Conservation (phyloP, 2,113 vertebrate genomes). For the Gnathonemus echidnorhynchus region DNA sequence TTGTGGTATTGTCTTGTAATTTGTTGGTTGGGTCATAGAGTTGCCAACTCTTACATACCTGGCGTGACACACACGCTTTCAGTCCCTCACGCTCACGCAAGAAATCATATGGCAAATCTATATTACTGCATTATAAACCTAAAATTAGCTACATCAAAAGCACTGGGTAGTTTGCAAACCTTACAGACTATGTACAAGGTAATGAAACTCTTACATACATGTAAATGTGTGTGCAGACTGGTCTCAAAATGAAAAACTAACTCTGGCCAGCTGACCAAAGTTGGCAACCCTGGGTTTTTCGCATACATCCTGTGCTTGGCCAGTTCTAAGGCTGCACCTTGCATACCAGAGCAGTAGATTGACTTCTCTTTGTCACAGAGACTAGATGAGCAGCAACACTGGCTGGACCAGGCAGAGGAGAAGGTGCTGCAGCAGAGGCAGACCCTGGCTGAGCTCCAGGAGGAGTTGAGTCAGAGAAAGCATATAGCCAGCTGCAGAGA, state of each 20-base stretch:
- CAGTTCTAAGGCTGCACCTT: background rate
- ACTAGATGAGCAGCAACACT: constrained; percentile 61
- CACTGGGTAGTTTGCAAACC: no score
- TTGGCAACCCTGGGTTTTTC: background rate
- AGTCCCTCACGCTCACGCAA: no score
- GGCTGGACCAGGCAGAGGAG: constrained; percentile 82
- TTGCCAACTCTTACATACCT: no score
- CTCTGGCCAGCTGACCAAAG: no score
- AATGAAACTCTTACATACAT: no score
- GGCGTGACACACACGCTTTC: no score
- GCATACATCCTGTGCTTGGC: background rate
- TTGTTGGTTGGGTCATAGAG: background rate
- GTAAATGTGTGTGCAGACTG: no score
- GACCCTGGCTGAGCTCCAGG: constrained; percentile 67
- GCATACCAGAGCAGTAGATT: background rate
- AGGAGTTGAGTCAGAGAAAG: constrained; percentile 75
- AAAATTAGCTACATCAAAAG: no score
- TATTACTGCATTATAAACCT: no score
- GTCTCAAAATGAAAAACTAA: no score
- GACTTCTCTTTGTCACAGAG: constrained; percentile 29
- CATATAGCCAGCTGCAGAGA: constrained; percentile 71
- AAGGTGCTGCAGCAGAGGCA: constrained; percentile 67
- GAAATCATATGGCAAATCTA: no score
- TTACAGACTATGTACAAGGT: no score
- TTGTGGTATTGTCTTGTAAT: background rate